These are phyloP conservation scores for Tetramorium alpestre DNA, from an alignment of 1,140 invertebrate species.

Conservation along the genomic window DNA sequence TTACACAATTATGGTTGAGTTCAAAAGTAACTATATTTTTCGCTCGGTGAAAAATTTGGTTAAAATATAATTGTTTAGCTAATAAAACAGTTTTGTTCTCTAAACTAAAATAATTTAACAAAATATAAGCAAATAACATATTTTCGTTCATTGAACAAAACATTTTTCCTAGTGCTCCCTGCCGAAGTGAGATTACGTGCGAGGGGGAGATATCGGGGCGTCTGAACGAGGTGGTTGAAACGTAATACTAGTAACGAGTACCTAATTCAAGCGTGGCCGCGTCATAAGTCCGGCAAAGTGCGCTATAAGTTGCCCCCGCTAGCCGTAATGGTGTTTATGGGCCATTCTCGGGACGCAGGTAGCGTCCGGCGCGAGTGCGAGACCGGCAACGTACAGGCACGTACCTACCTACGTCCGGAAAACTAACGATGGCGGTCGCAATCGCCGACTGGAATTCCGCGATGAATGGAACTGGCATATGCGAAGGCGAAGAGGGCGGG, in stretches of 20 bases:
- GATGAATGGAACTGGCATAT: slow-evolving; percentile 75
- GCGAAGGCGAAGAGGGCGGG: not conserved
- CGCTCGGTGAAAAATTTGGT: too few relatives aligned
- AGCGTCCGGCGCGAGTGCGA: slow-evolving; percentile 60
- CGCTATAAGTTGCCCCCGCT: slow-evolving; percentile 79
- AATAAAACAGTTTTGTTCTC: too few relatives aligned
- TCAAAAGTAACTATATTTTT: too few relatives aligned
- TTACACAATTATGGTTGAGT: too few relatives aligned
- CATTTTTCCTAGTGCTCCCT: too few relatives aligned
- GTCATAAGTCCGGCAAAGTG: slow-evolving; percentile 83
- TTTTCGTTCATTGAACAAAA: too few relatives aligned
- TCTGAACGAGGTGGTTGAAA: slow-evolving; percentile 76
- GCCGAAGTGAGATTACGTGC: not conserved
- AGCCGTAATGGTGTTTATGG: slow-evolving; percentile 84
- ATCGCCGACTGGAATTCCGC: slow-evolving; percentile 73
- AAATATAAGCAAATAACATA: too few relatives aligned
- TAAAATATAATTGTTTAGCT: too few relatives aligned
- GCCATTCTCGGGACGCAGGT: slow-evolving; percentile 77
- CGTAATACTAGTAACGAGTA: slow-evolving; percentile 83
- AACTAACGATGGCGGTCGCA: slow-evolving; percentile 65
- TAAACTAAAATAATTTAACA: too few relatives aligned
- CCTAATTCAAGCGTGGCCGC: slow-evolving; percentile 80
- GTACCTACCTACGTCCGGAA: slow-evolving; percentile 68
- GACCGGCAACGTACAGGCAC: slow-evolving; percentile 14
- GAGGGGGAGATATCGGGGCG: not conserved